phyloP scores from a whole-genome alignment of 2,797 vertebrate genomes.

The Sandelia bainsii region DNA sequence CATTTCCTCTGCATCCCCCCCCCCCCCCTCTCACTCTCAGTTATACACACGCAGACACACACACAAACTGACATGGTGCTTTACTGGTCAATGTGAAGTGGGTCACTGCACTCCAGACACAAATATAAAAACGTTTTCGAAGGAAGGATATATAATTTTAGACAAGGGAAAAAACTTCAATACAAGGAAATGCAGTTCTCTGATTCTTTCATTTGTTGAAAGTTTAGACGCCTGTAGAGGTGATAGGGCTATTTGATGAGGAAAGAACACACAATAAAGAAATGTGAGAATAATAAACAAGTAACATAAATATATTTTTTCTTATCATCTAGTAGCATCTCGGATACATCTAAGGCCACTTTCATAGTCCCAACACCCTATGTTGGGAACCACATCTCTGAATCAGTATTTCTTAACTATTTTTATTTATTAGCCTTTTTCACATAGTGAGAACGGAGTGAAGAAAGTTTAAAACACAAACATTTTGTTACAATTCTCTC shows the following conservation, averaged over 20 bases:
- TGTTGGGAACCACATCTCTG: neutral
- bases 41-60: slow-evolving; percentile 2
- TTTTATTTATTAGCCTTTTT: neutral
- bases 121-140: slow-evolving; percentile 19
- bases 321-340: neutral
- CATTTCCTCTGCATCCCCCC: neutral
- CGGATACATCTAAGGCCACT: neutral
- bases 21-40: slow-evolving; percentile 1
- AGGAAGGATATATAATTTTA: slow-evolving; percentile 48
- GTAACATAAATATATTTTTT: neutral
- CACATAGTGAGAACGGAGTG: neutral
- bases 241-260: neutral
- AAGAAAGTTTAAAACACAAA: slow-evolving; percentile 2
- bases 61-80: slow-evolving; percentile 11
- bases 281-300: neutral
- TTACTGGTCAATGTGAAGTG: slow-evolving; percentile 59
- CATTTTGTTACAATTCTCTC: neutral
- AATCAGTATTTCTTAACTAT: neutral
- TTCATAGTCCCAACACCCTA: too few species aligned
- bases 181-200: slow-evolving; percentile 11
- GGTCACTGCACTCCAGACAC: slow-evolving; percentile 49
- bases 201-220: neutral
- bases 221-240: too few species aligned
- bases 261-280: neutral
- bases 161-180: slow-evolving; percentile 39